Evolutionary conservation across 2,888 invertebrate genomes (phyloP).

Genomic region (Ceratothoa steindachneri): DNA sequence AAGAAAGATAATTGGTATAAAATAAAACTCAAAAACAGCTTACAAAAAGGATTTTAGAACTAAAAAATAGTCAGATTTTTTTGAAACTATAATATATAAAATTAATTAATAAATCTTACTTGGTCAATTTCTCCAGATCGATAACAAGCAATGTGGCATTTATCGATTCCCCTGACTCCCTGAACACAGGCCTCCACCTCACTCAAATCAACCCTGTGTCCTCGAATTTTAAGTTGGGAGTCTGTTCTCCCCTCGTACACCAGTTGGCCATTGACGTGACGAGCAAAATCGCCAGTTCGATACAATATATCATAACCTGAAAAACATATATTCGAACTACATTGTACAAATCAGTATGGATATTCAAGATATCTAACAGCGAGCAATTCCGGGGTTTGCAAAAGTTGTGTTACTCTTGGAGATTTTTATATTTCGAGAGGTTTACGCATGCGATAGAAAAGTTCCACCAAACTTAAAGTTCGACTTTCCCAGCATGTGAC

Average conservation of each 20-base stretch:
- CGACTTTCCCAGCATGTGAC: too few species aligned
- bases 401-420: too few species aligned
- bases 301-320: conserved; percentile 58
- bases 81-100: background rate
- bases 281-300: conserved; percentile 79
- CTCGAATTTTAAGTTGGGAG: conserved; percentile 79
- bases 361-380: too few species aligned
- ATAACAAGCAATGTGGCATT: conserved; percentile 74
- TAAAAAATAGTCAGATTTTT: too few species aligned
- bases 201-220: conserved; percentile 76
- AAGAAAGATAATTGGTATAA: too few species aligned
- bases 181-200: conserved; percentile 67
- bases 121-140: conserved; percentile 64
- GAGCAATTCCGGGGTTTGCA: too few species aligned
- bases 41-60: too few species aligned
- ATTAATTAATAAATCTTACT: conserved; percentile 50
- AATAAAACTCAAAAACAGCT: too few species aligned
- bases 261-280: conserved; percentile 63
- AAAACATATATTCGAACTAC: background rate
- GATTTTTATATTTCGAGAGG: too few species aligned
- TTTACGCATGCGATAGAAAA: too few species aligned
- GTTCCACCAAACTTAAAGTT: too few species aligned
- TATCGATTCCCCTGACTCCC: conserved; percentile 64
- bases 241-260: conserved; percentile 67
- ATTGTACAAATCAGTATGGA: too few species aligned